Evolutionary conservation across 2,113 vertebrate genomes (phyloP).

Genomic region (Tricholaema leucomelas): DNA sequence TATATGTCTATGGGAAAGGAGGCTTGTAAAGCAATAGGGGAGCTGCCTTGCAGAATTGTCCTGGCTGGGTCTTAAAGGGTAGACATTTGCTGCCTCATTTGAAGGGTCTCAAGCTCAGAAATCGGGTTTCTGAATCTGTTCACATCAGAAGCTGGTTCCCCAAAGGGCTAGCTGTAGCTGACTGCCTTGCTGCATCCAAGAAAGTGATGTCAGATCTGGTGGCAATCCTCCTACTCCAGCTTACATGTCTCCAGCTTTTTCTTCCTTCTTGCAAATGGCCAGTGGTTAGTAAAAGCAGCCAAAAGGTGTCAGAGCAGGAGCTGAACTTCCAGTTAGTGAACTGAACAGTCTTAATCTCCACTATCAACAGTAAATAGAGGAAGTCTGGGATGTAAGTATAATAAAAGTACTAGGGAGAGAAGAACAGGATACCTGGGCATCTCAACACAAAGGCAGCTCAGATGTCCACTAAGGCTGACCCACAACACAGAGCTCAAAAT

Average conservation of each 20-base stretch:
- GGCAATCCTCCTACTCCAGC: background rate
- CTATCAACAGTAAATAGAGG: background rate
- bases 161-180: background rate
- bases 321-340: background rate
- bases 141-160: background rate
- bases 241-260: background rate
- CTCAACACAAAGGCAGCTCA: background rate
- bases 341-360: background rate
- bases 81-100: background rate
- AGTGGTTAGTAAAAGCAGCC: background rate
- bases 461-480: background rate
- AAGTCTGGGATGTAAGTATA: background rate
- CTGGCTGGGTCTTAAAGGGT: background rate
- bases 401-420: background rate
- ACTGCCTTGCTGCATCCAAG: background rate
- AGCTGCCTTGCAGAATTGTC: background rate
- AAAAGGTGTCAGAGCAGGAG: background rate
- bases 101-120: background rate
- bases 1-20: background rate
- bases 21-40: background rate
- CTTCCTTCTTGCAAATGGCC: background rate
- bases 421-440: background rate
- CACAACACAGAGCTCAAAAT: background rate
- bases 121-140: background rate
- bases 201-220: background rate